Base-by-base conservation (phyloP, 2,888 invertebrate species). In the Mongoloraphidia duomilia region DNA sequence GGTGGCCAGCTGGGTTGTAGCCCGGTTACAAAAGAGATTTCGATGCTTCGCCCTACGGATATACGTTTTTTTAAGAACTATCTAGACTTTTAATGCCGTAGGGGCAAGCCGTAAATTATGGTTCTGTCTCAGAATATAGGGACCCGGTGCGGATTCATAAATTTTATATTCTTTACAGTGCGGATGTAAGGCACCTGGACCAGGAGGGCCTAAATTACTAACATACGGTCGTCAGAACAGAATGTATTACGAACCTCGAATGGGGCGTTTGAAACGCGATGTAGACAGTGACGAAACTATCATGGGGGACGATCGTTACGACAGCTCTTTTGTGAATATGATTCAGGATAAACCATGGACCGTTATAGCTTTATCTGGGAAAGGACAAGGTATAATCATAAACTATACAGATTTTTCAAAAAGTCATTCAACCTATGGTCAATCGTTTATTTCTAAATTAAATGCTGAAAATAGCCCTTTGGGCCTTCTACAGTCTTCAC, bases 231-330 rank as follows among this genome's bases (percentile, higher is more conserved):
- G 42, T 17, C 42, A 42, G 9, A 42, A 34, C 8, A 50, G 59
- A 6, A 65, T 72, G 64, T 75, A 73, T 74, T 73, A 75, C 52
- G 74, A 73, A 2, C 73, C 75, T 2, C 63, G 73, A 50, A 61
- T 75, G n/a, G 75, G 73, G 8, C 68, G 72, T 52, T 66, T 67
- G 53, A 74, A 72, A 54, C 63, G 72, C 39, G 66, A 66, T 26
- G 63, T 63, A 40, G 53, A 45, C 14, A 49, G 41, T n/a, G 60
- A 46, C 44, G 61, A 55, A 13, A 61, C 56, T 41, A 53, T 55
- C 52, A 64, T 57, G 46, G 56, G 54, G 54, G 64, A 57, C 52
- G 54, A 56, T 5, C 61, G 60, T 39, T 60, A 66, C 47, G 53
- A 68, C 38, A 63, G 64, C 13, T 57, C 61, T 1, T 58, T 72